phyloP scores from a whole-genome alignment of 1,140 invertebrate genomes.

The Temnothorax nylanderi region DNA sequence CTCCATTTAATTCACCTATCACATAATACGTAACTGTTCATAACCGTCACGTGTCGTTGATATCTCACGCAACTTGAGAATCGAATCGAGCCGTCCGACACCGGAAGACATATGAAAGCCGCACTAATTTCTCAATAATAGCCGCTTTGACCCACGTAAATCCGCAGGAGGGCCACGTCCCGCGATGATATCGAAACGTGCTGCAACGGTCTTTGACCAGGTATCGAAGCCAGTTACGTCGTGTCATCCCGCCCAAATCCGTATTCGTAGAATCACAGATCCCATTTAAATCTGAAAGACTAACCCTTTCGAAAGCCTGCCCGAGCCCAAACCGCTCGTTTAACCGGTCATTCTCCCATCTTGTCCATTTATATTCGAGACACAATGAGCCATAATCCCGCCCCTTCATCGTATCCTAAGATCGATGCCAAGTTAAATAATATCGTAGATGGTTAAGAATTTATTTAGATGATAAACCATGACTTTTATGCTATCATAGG shows the following conservation, averaged over 20 bases:
- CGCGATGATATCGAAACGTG: constrained; percentile 7
- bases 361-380: neutral
- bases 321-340: neutral
- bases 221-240: constrained; percentile 22
- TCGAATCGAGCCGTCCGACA: neutral
- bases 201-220: neutral
- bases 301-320: constrained; percentile 32
- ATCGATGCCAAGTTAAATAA: neutral
- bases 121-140: constrained; percentile 52
- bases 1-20: neutral
- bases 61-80: neutral
- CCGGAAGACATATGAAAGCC: constrained; percentile 38
- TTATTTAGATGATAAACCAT: neutral
- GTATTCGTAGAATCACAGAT: constrained; percentile 38
- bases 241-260: constrained; percentile 22
- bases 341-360: constrained; percentile 30
- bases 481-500: neutral
- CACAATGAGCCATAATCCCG: neutral
- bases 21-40: neutral
- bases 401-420: neutral
- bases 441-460: neutral
- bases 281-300: constrained; percentile 48
- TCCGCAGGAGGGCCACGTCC: constrained; percentile 12
- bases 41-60: constrained; percentile 19
- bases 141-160: constrained; percentile 18